A percentile compares a stretch with the other conserved stretches of the same genome.
Conservation (phyloP, 2,888 invertebrate genomes). For the Tolmerus cingulatus region DNA sequence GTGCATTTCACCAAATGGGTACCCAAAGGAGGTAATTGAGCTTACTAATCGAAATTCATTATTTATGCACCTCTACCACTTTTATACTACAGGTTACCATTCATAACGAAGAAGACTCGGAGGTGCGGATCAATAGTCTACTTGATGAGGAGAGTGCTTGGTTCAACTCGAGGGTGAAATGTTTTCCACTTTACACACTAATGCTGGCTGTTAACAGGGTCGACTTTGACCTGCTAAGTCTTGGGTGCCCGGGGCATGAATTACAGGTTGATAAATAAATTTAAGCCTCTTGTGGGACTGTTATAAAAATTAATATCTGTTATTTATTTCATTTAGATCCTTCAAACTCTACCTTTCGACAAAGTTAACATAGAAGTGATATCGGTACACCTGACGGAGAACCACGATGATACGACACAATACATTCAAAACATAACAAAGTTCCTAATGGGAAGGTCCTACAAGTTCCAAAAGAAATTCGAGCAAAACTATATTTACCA, state of each 20-base stretch:
- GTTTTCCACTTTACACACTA: conserved; percentile 84
- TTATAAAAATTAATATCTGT: background rate
- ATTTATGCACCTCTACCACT: background rate
- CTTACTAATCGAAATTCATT: background rate
- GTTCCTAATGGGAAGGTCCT: conserved; percentile 62
- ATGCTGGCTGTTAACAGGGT: conserved; percentile 78
- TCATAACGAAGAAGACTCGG: conserved; percentile 64
- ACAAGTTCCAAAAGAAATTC: conserved; percentile 61
- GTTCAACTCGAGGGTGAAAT: conserved; percentile 79
- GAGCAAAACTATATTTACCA: conserved; percentile 62
- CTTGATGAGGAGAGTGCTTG: conserved; percentile 67
- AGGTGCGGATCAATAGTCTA: conserved; percentile 66
- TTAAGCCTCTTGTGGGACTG: background rate
- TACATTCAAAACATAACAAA: conserved; percentile 61
- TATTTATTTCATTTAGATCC: conserved; percentile 54
- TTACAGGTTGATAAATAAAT: conserved; percentile 57
- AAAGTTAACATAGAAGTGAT: conserved; percentile 62
- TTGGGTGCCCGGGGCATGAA: conserved; percentile 65
- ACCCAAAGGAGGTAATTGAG: conserved; percentile 74
- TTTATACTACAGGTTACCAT: conserved; percentile 62
- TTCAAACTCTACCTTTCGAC: conserved; percentile 63
- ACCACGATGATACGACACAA: conserved; percentile 48
- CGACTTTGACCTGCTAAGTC: conserved; percentile 73
- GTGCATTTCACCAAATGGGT: conserved; percentile 78
- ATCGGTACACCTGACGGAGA: conserved; percentile 60